These are phyloP conservation scores for Vidua chalybeata DNA, from an alignment of 2,113 vertebrate species.

Conservation along the genomic window DNA sequence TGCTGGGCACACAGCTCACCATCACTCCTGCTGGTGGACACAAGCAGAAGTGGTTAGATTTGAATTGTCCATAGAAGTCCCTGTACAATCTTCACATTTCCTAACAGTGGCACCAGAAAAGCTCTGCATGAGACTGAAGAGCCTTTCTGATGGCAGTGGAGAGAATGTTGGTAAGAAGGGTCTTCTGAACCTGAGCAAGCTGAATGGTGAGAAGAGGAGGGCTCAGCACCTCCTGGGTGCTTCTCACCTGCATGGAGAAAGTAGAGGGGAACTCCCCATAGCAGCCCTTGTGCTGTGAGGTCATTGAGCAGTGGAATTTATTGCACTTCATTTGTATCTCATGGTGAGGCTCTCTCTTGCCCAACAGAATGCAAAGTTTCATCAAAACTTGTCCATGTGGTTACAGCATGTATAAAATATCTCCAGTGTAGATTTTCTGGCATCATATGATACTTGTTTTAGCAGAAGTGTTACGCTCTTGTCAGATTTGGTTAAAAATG, in stretches of 20 bases:
- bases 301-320: neutral
- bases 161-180: neutral
- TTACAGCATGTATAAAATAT: neutral
- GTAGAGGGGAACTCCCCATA: too few relatives aligned
- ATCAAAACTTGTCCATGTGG: neutral
- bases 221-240: accelerated
- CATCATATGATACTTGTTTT: neutral
- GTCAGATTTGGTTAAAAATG: neutral
- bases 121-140: neutral
- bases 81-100: neutral
- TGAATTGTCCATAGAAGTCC: neutral
- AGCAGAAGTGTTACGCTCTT: neutral
- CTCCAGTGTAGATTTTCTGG: neutral
- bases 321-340: neutral
- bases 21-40: neutral
- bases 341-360: neutral
- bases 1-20: neutral
- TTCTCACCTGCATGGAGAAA: accelerated
- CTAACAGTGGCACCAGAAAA: neutral
- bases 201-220: neutral
- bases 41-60: neutral
- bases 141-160: neutral
- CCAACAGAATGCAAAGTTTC: neutral
- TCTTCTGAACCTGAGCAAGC: neutral
- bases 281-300: neutral